Base-by-base conservation (phyloP, 2,888 invertebrate genomes). In the Polia nebulosa region DNA sequence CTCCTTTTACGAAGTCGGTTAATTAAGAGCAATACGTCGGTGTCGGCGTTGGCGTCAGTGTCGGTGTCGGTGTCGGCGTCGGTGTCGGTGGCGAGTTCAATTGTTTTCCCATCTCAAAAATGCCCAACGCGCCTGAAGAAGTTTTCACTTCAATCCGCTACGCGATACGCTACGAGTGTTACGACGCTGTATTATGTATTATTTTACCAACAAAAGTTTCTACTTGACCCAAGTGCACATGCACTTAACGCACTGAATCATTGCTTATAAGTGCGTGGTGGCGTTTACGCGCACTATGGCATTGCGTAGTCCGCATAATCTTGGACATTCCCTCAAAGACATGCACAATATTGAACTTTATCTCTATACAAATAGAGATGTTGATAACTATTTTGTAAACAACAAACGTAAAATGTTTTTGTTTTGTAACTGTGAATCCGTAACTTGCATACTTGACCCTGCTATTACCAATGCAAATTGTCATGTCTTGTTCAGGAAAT, bases 401-500 rank as follows among this genome's bases (percentile, higher is more conserved):
- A 52, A 67, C 57, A 60, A 52, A 47, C 56, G 60, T 56, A 58
- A 69, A 65, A 58, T 81, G 76, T 78, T 71, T 71, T 72, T 75
- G 68, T 84, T 72, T 60, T 70, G 66, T 75, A 68, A 80, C 80
- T 81, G 78, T 78, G 71, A 75, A 81, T 81, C 51, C 60, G 74
- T 76, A 80, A 77, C 80, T 72, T 85, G 76, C 66, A 90, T 90
- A 81, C 89, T 88, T 70, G 86, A 88, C 66, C 91, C 92, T 81
- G 71, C 65, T 52, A 82, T 86, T 85, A 82, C 81, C 78, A 84
- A 82, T 86, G 83, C 82, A 81, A 87, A 87, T 85, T 63, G 61
- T 63, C 51, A 41, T 73, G 61, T 65, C 59, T 63, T 59, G 59
- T 77, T 67, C 56, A 60, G 61, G 66, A 61, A 69, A 64, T 73